Evolutionary conservation across 35 echinoderm and acorn worm species (phyloP), one percentile per base, ranked within the genome.

Genomic region (Ptychodera flava): DNA sequence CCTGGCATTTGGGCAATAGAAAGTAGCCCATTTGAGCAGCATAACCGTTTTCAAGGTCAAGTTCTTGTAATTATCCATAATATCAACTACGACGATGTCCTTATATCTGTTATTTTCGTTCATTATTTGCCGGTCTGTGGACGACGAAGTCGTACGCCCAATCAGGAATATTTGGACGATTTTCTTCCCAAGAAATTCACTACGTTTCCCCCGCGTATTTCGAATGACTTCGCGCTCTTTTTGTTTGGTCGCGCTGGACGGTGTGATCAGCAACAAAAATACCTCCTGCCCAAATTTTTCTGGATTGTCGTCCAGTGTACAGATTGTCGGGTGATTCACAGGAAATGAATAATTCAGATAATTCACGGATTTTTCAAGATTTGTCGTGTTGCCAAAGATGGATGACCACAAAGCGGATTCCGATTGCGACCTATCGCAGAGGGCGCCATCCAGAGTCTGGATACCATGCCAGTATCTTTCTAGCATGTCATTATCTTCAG

Each of bases 21-120:
- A 80, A 0, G 76, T 87, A 34, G 75, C 82, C 92, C 92, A 94
- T 75, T 94, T 94, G 36, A 94, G 33, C n/a, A 80, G 85, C 89
- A 94, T 91, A 1, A 94, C 85, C 29, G 89, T 91, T 82, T 94
- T 94, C 36, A 91, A 35, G 0, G 89, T 84, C 29, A 94, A 81
- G 77, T 94, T 94, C 33, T 76, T 35, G 31, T 94, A 94, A 1
- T 33, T 84, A 34, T 91, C 92, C 1, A 79, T 16, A n/a, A 94
- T 91, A 28, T 94, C 89, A 37, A 87, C 92, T 85, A 91, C 85
- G 6, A 94, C 64, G 27, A 94, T 91, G 38, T 94, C 92, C 1
- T 33, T 36, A 34, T 91, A 76, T 80, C 28, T 91, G 45, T 64
- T 64, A 64, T 64, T 64, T 64, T 64, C 45, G 6, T 64, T 22